Evolutionary conservation across 92 coral and sea anemone species (phyloP), one percentile per base, ranked within the genome.

Genomic region (Phenganax marumi): DNA sequence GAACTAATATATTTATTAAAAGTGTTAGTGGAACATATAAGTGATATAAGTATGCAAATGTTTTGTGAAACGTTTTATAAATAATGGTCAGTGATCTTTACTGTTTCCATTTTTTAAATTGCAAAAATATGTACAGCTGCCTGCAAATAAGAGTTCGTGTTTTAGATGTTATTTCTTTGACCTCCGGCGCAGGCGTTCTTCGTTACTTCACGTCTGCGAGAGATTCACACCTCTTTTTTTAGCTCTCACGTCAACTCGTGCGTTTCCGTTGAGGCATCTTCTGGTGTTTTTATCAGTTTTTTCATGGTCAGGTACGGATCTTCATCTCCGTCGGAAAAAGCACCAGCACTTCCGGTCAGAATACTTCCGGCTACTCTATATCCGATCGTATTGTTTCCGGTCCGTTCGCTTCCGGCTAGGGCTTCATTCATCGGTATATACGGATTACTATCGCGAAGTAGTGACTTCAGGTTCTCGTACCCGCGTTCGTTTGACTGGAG

Each of bases 361-460:
- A 14, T 19, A 63, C 73, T 43, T 61, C 73, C 73, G 55, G 73
- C 13, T 5, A 46, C 5, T 60, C 13, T 26, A 46, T 33, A 1
- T 33, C 43, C 43, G 5, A 1, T 33, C 0, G 5, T 33, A 5
- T 33, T 33, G 43, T 33, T 33, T 33, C 43, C 77, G 22, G 63
- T 25, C 24, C 2, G 70, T 12, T 6, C 43, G 1, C 56, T 46
- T 43, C 77, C 56, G 18, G 77, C 26, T 12, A 61, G 68, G 5
- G 83, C 83, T 78, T 78, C 72, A 52, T 78, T 57, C 83, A 78
- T 78, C 26, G 83, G 73, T 16, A 78, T 12, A 21, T 78, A 78
- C 18, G 61, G 26, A 19, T 78, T 63, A 62, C 73, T 78, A 7
- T 78, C 83, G 8, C 83, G 83, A 21, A 66, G 49, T 10, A 25